Percentiles rank a stretch among this genome's conserved stretches.
These are phyloP conservation scores for Ochotona curzoniae DNA, from an alignment of 2,113 vertebrate genomes.

Conservation along the genomic window DNA sequence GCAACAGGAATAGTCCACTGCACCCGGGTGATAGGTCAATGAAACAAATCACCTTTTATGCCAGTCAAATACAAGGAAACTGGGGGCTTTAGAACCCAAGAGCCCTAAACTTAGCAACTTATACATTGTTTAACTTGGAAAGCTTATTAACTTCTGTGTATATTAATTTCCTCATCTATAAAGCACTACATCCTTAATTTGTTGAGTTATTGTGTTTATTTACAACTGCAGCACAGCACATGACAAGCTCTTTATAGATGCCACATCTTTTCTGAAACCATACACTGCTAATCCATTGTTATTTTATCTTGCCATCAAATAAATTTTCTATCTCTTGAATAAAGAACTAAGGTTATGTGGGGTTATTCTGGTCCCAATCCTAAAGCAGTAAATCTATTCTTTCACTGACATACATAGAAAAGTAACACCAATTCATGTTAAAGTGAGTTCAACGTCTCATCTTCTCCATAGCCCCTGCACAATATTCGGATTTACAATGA, in stretches of 20 bases:
- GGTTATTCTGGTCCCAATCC: constrained; percentile 48
- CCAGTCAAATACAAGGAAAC: background rate
- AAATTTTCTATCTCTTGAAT: constrained; percentile 14
- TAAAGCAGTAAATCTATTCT: constrained; percentile 53
- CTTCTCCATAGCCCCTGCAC: constrained; percentile 35
- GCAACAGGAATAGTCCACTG: no score
- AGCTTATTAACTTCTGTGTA: background rate
- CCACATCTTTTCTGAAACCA: background rate
- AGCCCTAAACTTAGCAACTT: background rate
- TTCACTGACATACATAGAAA: constrained; percentile 60
- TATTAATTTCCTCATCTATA: constrained; percentile 21
- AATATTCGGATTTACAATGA: constrained; percentile 56
- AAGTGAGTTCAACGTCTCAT: constrained; percentile 50
- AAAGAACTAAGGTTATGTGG: constrained; percentile 53
- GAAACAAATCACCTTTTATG: background rate
- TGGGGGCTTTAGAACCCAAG: background rate
- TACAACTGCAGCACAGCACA: background rate
- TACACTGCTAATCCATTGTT: background rate
- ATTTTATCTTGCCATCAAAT: constrained; percentile 12
- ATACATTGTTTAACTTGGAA: background rate
- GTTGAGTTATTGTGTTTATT: background rate
- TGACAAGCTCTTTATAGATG: background rate
- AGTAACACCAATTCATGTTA: constrained; percentile 55
- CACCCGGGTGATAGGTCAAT: background rate
- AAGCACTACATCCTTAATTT: background rate